A percentile compares a stretch with the other conserved stretches of the same genome.
Evolutionary conservation across 2,113 vertebrate genomes (phyloP).

Genomic region (Eubucco bourcierii): DNA sequence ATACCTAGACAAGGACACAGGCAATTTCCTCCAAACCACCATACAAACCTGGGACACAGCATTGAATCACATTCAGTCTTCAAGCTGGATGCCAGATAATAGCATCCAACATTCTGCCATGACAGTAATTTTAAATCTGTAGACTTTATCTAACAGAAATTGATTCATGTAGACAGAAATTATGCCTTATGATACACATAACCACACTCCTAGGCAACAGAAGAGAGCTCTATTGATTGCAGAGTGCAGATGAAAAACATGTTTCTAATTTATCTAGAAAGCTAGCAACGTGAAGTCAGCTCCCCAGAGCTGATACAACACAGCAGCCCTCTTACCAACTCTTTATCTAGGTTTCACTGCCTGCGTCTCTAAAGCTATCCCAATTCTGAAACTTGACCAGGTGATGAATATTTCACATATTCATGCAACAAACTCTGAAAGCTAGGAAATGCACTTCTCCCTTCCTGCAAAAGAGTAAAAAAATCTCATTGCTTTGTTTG

Average conservation of each 20-base stretch:
- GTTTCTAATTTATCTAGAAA: background rate
- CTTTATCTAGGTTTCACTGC: background rate
- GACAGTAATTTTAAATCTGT: background rate
- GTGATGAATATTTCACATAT: background rate
- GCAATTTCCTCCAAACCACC: background rate
- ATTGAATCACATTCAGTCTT: background rate
- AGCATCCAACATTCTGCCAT: background rate
- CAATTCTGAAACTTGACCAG: background rate
- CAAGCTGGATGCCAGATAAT: background rate
- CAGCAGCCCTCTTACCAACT: background rate
- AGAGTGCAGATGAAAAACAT: background rate
- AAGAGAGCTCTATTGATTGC: background rate
- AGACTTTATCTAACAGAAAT: background rate
- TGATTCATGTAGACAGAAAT: background rate
- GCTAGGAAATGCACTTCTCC: background rate
- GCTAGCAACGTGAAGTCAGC: background rate
- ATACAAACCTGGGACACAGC: background rate
- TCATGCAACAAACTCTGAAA: background rate
- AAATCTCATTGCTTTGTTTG: background rate
- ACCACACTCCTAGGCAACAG: background rate
- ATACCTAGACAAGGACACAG: background rate
- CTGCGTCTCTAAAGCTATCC: background rate
- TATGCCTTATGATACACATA: background rate
- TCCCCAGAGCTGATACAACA: background rate
- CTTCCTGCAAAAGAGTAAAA: background rate